Evolutionary conservation across 2,113 vertebrate genomes (phyloP).

Genomic region (Actenoides lindsayi): DNA sequence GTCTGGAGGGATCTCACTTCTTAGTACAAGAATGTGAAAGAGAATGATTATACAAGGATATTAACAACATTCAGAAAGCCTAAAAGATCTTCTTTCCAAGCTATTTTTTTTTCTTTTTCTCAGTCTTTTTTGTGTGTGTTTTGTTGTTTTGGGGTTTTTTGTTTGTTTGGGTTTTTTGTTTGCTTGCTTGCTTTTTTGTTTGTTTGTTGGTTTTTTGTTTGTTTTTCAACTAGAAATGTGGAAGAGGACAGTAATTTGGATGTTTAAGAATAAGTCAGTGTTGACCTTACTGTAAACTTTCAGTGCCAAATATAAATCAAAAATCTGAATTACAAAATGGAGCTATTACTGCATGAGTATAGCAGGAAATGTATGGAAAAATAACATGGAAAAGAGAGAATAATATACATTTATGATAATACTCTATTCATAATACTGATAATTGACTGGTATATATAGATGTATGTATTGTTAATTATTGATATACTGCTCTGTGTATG

Average conservation of each 20-base stretch:
- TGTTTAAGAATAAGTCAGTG: background rate
- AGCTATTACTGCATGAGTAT: background rate
- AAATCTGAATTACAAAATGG: background rate
- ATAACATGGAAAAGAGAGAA: background rate
- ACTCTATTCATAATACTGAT: too few relatives aligned
- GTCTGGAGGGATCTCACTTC: background rate
- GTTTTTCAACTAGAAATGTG: background rate
- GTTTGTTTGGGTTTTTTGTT: background rate
- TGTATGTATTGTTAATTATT: background rate
- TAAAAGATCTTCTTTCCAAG: background rate
- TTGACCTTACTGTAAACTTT: background rate
- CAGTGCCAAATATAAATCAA: background rate
- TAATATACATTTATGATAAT: background rate
- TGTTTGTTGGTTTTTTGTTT: background rate
- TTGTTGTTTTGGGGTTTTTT: background rate
- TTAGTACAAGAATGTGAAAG: background rate
- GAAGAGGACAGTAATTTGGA: background rate
- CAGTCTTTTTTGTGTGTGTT: background rate
- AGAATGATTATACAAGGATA: background rate
- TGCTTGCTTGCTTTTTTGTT: too few relatives aligned
- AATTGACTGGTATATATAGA: too few relatives aligned
- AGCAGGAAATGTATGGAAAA: background rate
- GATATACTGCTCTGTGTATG: background rate
- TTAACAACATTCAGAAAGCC: background rate
- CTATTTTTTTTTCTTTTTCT: background rate